Conservation (phyloP, 2,888 invertebrate species). For the Zonitis immaculata region DNA sequence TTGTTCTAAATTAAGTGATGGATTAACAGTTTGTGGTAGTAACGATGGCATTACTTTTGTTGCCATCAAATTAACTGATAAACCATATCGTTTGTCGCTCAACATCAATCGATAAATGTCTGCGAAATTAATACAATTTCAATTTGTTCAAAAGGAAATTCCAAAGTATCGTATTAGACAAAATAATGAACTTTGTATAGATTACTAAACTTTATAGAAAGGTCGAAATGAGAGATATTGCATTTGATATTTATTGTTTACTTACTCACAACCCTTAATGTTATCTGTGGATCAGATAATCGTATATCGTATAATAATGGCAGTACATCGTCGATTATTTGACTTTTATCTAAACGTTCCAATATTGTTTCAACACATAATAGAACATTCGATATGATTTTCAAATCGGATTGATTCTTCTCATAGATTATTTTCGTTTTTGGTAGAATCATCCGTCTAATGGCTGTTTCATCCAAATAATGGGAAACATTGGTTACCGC, state of each 20-base stretch:
- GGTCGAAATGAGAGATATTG: neutral
- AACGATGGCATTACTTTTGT: constrained; percentile 89
- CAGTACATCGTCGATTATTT: constrained; percentile 86
- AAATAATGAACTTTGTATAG: too few relatives aligned
- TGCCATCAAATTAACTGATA: constrained; percentile 88
- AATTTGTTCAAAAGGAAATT: too few relatives aligned
- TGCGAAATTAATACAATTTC: constrained; percentile 45
- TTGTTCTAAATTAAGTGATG: constrained; percentile 76
- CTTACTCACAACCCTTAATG: constrained; percentile 90
- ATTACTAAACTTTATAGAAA: too few relatives aligned
- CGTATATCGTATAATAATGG: constrained; percentile 83
- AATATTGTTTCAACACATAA: constrained; percentile 77
- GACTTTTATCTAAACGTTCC: constrained; percentile 76
- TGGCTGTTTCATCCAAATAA: constrained; percentile 75
- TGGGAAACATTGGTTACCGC: constrained; percentile 82
- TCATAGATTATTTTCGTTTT: constrained; percentile 79
- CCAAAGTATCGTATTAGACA: too few relatives aligned
- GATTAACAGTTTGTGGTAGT: constrained; percentile 89
- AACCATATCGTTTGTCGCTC: constrained; percentile 83
- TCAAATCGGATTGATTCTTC: constrained; percentile 72
- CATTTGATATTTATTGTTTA: constrained; percentile 39
- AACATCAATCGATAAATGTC: constrained; percentile 90
- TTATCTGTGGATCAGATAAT: constrained; percentile 82
- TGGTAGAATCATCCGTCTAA: constrained; percentile 74
- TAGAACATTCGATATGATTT: constrained; percentile 73